These are phyloP conservation scores for Paragorgia papillata DNA, from an alignment of 92 coral and sea anemone species.

Conservation along the genomic window DNA sequence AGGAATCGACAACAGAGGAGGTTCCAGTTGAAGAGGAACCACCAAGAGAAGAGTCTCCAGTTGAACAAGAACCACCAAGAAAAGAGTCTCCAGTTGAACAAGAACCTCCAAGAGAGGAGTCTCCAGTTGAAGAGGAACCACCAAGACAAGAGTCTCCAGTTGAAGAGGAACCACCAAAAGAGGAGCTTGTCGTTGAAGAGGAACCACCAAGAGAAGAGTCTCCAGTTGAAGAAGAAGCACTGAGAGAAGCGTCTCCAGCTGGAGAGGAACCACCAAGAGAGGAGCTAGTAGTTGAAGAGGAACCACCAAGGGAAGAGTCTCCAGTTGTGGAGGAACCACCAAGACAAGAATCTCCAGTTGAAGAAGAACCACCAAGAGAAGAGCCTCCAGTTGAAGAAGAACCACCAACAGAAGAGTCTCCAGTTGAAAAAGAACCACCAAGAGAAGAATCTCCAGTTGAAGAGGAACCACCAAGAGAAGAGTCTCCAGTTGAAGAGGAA, in stretches of 20 bases:
- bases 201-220: neutral
- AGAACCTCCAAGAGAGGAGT: neutral
- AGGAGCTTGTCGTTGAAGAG: neutral
- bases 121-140: neutral
- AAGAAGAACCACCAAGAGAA: neutral
- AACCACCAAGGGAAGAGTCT: neutral
- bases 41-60: too few relatives aligned
- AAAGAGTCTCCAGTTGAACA: too few relatives aligned
- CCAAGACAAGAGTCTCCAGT: neutral
- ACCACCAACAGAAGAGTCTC: neutral
- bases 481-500: slow-evolving; percentile 22
- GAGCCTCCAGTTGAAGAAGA: neutral
- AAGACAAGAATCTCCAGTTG: neutral
- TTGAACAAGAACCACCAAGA: too few relatives aligned
- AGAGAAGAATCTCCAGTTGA: slow-evolving; percentile 9
- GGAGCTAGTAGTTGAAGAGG: neutral
- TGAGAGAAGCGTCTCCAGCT: neutral
- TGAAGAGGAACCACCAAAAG: neutral
- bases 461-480: slow-evolving; percentile 68
- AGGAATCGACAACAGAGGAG: neutral
- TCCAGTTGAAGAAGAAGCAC: neutral
- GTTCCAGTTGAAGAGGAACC: neutral
- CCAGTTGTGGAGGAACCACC: neutral
- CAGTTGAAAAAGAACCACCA: slow-evolving; percentile 15
- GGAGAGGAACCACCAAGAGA: neutral